Percentiles rank a stretch among this genome's conserved stretches.
Conservation (phyloP, 2,113 vertebrate genomes). For the Sylvilagus bachmani region DNA sequence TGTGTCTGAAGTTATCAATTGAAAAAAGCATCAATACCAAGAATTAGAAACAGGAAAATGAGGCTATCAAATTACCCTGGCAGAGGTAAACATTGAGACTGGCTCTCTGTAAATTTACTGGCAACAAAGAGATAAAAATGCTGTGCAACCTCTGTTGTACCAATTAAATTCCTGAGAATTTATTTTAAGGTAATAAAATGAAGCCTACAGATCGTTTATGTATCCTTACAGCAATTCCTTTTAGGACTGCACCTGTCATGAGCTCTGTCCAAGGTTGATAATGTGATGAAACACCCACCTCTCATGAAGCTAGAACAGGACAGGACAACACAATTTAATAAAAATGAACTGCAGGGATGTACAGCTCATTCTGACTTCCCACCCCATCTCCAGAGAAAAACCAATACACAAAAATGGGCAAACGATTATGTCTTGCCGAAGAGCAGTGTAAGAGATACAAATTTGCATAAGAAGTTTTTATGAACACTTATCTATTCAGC, state of each 20-base stretch:
- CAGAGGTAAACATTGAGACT: not conserved
- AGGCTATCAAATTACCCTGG: not conserved
- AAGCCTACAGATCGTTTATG: not conserved
- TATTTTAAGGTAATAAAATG: not conserved
- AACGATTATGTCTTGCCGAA: not conserved
- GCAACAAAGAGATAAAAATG: not conserved
- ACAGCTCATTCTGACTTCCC: not conserved
- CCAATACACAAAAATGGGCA: accelerated
- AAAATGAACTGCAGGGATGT: too few species aligned
- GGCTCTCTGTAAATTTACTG: not conserved
- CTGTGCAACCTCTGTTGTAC: not conserved
- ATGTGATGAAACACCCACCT: not conserved
- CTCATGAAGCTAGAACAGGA: not conserved
- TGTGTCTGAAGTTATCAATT: not conserved
- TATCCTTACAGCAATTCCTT: not conserved
- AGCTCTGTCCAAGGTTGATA: not conserved
- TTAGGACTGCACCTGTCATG: not conserved
- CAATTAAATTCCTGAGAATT: not conserved
- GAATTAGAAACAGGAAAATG: not conserved
- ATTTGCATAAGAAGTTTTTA: not conserved
- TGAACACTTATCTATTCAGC: not conserved
- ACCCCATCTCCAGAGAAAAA: not conserved
- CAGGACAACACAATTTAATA: accelerated
- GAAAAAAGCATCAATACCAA: not conserved
- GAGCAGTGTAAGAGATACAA: not conserved